These are phyloP conservation scores for Bubo blakistoni DNA, from an alignment of 2,113 vertebrate genomes.

Conservation along the genomic window DNA sequence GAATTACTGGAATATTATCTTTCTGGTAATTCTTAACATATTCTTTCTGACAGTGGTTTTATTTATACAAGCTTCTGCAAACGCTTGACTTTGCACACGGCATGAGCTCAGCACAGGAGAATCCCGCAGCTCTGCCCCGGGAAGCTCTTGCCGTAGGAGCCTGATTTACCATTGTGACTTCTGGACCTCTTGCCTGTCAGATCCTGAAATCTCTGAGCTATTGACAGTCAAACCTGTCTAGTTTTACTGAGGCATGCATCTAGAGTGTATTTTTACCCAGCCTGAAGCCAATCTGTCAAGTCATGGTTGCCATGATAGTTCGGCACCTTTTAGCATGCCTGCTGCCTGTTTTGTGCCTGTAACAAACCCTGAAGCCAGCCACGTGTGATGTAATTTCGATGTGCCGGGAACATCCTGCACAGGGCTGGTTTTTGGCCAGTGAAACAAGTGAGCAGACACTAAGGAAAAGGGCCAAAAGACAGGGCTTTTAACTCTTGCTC, in stretches of 20 bases:
- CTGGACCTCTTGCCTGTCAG: not conserved
- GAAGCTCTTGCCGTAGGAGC: not conserved
- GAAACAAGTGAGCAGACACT: not conserved
- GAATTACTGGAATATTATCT: not conserved
- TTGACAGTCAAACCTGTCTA: rapidly evolving
- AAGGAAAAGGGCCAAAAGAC: not conserved
- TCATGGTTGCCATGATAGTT: not conserved
- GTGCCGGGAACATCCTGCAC: not conserved
- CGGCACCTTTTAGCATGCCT: not conserved
- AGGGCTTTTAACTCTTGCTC: not conserved
- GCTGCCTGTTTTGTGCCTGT: not conserved
- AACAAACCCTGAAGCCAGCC: not conserved
- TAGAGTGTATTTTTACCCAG: not conserved
- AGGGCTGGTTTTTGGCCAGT: not conserved
- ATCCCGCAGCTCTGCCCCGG: not conserved
- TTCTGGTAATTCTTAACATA: not conserved
- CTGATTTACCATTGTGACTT: not conserved
- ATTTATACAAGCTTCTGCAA: not conserved
- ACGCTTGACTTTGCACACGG: not conserved
- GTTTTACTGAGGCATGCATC: not conserved
- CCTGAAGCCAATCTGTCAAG: not conserved
- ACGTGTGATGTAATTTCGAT: not conserved
- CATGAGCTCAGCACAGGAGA: not conserved
- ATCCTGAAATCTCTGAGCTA: not conserved
- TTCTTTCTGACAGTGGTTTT: not conserved